Percentiles rank a stretch among this genome's conserved stretches.
These are phyloP conservation scores for Lepus europaeus DNA, from an alignment of 2,113 vertebrate species.

Conservation along the genomic window DNA sequence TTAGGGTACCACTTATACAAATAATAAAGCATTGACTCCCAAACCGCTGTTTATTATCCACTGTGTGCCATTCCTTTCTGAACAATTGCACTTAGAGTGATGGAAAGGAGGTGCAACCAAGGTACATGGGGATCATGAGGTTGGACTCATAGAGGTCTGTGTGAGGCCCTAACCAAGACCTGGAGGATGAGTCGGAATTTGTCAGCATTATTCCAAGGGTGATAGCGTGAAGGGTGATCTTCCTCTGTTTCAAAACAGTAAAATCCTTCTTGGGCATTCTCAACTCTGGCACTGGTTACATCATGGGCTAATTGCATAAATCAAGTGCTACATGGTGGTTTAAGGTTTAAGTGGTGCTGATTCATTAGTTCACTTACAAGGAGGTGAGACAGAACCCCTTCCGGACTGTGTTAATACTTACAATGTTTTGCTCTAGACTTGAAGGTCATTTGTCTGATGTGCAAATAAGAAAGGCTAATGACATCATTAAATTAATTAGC, in stretches of 20 bases:
- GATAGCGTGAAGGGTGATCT: not conserved
- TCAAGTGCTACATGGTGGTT: not conserved
- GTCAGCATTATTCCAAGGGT: not conserved
- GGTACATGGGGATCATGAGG: accelerated
- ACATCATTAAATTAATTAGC: slow-evolving; percentile 47
- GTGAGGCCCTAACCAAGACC: not conserved
- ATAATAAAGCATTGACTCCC: not conserved
- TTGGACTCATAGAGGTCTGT: not conserved
- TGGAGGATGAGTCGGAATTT: not conserved
- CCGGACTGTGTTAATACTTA: slow-evolving; percentile 22
- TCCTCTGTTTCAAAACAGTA: not conserved
- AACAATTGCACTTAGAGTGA: not conserved
- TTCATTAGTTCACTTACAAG: not conserved
- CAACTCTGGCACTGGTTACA: not conserved
- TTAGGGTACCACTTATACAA: not conserved
- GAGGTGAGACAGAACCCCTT: not conserved
- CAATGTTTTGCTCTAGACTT: slow-evolving; percentile 18
- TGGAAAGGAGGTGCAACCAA: not conserved
- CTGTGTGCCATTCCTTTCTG: not conserved
- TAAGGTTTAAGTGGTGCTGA: slow-evolving; percentile 39
- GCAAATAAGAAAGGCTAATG: slow-evolving; percentile 3
- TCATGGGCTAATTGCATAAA: not conserved
- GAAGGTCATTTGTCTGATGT: slow-evolving; percentile 8
- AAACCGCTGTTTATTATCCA: not conserved
- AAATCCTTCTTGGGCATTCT: slow-evolving; percentile 12